Base-by-base conservation (phyloP, 2,888 invertebrate genomes). In the Petrophora chlorosata region DNA sequence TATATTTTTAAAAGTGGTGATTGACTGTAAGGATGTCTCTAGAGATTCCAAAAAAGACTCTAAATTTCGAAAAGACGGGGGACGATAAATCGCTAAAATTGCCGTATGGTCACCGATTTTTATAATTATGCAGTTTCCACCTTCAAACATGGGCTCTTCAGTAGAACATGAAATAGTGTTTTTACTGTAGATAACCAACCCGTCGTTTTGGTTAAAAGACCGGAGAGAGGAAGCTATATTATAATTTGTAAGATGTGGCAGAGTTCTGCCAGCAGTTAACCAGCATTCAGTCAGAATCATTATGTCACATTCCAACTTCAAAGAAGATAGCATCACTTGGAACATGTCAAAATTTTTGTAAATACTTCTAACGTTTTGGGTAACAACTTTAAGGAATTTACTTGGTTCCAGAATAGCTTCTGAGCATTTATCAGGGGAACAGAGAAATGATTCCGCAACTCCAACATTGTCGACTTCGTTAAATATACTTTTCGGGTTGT, bases 281-380 rank as follows among this genome's bases (percentile, higher is more conserved):
- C n/a, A n/a, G n/a, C n/a, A n/a, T n/a, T n/a, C n/a, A n/a, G n/a
- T n/a, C n/a, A n/a, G n/a, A n/a, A n/a, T n/a, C n/a, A n/a, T n/a
- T n/a, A n/a, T n/a, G n/a, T n/a, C n/a, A n/a, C n/a, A n/a, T n/a
- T n/a, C n/a, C n/a, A n/a, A n/a, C n/a, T n/a, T n/a, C n/a, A n/a
- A n/a, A n/a, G n/a, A n/a, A n/a, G n/a, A n/a, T n/a, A n/a, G n/a
- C n/a, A n/a, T n/a, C n/a, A n/a, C n/a, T n/a, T n/a, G n/a, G n/a
- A n/a, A n/a, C n/a, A n/a, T n/a, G n/a, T n/a, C n/a, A n/a, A n/a
- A n/a, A n/a, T n/a, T n/a, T n/a, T n/a, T n/a, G n/a, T n/a, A 13
- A 8, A 41, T 32, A 16, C 41, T 41, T 16, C 41, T 32, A 3
- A 41, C 32, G 15, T 41, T 41, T 12, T 32, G 32, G 2, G 41